Evolutionary conservation across 2,888 invertebrate genomes (phyloP).

Genomic region (Apocheima hispidaria): DNA sequence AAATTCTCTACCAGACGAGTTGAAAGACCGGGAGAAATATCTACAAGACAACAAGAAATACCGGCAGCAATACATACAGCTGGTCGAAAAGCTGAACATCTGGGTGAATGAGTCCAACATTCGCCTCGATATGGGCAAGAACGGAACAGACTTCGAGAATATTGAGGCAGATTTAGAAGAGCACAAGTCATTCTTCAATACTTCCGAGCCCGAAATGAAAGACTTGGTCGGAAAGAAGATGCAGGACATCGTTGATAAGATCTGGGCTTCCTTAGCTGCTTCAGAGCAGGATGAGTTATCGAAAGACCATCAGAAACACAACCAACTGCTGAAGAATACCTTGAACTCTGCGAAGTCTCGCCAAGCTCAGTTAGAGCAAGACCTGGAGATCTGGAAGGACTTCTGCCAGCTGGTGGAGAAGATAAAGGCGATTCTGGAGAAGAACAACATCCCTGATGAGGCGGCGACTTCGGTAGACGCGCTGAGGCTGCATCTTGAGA

Average conservation of each 20-base stretch:
- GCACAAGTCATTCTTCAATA: conserved; percentile 93
- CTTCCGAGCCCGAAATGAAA: conserved; percentile 91
- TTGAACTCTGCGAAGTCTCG: conserved; percentile 93
- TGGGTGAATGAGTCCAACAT: conserved; percentile 95
- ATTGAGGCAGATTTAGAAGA: conserved; percentile 93
- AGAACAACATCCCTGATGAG: conserved; percentile 92
- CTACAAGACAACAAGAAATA: conserved; percentile 91
- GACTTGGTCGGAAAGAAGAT: conserved; percentile 93
- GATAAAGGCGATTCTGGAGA: conserved; percentile 90
- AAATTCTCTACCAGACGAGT: conserved; percentile 91
- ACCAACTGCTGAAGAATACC: conserved; percentile 92
- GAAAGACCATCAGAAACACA: conserved; percentile 92
- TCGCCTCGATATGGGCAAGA: conserved; percentile 91
- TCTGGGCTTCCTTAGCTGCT: conserved; percentile 93
- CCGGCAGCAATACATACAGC: conserved; percentile 91
- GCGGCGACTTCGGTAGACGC: conserved; percentile 92
- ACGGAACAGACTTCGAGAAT: conserved; percentile 95
- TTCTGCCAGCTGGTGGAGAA: conserved; percentile 92
- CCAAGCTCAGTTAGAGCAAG: conserved; percentile 92
- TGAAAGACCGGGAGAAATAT: conserved; percentile 93
- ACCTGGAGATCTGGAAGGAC: conserved; percentile 94
- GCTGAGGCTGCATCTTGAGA: conserved; percentile 93
- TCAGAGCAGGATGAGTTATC: conserved; percentile 94
- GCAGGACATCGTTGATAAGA: conserved; percentile 94
- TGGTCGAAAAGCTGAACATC: conserved; percentile 91